A percentile compares a stretch with the other conserved stretches of the same genome.
These are phyloP conservation scores for Zelleria hepariella DNA, from an alignment of 2,888 invertebrate species.

Conservation along the genomic window DNA sequence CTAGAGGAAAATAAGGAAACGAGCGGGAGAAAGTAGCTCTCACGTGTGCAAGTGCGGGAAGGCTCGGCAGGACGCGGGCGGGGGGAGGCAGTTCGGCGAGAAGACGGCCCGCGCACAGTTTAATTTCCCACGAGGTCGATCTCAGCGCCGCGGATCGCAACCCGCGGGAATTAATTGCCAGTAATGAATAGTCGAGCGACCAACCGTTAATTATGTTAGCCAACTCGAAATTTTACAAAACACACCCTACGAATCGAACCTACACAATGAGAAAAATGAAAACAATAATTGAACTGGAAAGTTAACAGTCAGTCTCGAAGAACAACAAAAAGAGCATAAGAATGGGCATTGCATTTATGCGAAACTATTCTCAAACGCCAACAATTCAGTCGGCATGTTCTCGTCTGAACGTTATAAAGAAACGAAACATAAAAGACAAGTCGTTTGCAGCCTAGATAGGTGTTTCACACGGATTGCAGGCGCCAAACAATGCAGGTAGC, in stretches of 20 bases:
- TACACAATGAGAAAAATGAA: background rate
- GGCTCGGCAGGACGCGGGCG: conserved; percentile 17
- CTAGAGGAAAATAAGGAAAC: conserved; percentile 54
- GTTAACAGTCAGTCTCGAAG: conserved; percentile 1
- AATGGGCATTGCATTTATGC: background rate
- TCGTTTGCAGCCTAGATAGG: conserved; percentile 33
- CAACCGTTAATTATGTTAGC: conserved; percentile 64
- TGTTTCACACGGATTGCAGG: conserved; percentile 58
- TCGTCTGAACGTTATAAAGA: conserved; percentile 1
- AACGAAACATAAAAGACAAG: conserved; percentile 4
- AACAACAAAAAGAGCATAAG: conserved; percentile 1
- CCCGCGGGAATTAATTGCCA: conserved; percentile 72
- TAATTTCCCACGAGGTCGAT: conserved; percentile 73
- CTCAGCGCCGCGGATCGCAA: conserved; percentile 65
- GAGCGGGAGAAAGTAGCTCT: conserved; percentile 43
- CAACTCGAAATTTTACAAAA: conserved; percentile 6
- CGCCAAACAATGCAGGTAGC: conserved; percentile 46
- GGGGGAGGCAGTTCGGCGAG: conserved; percentile 47
- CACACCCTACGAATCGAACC: background rate
- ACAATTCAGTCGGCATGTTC: background rate
- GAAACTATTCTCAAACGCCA: background rate
- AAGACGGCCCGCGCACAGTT: conserved; percentile 58
- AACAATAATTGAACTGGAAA: conserved; percentile 4
- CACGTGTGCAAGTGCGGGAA: conserved; percentile 43
- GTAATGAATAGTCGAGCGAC: conserved; percentile 72